These are phyloP conservation scores for Tenthredo mesomela DNA, from an alignment of 2,888 invertebrate genomes.

Conservation along the genomic window DNA sequence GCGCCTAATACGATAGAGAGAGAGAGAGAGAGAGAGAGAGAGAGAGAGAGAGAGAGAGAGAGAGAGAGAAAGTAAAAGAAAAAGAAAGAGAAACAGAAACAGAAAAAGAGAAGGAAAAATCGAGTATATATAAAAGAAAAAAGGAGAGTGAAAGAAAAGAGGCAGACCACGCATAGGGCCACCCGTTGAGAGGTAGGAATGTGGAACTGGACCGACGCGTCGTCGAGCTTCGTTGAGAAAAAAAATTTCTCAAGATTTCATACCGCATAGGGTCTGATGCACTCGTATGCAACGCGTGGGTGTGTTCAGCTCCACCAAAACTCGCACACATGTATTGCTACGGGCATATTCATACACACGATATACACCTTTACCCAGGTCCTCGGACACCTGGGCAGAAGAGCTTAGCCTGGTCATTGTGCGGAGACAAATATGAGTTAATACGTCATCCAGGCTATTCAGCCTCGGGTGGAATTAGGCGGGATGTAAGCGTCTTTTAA, in stretches of 20 bases:
- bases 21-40: not conserved
- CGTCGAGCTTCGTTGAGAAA: constrained; percentile 11
- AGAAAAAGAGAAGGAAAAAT: constrained; percentile 49
- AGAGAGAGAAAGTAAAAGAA: constrained; percentile 29
- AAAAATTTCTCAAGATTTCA: constrained; percentile 44
- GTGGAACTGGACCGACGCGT: constrained; percentile 69
- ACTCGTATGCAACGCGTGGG: constrained; percentile 4
- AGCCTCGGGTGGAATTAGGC: constrained; percentile 68
- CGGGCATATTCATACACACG: constrained; percentile 11
- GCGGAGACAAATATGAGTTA: constrained; percentile 76
- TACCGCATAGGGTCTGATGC: constrained; percentile 66
- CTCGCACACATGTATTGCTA: not conserved
- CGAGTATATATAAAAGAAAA: not conserved
- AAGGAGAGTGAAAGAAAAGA: constrained; percentile 35
- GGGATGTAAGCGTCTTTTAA: constrained; percentile 74
- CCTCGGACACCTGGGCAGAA: constrained; percentile 71
- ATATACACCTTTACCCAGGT: constrained; percentile 17
- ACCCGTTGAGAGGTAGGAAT: constrained; percentile 76
- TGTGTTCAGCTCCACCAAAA: not conserved
- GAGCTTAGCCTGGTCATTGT: constrained; percentile 72
- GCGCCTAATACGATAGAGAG: constrained; percentile 61
- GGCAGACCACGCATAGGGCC: constrained; percentile 59
- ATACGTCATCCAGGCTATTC: constrained; percentile 74
- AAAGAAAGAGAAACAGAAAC: constrained; percentile 40
- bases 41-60: not conserved